These are phyloP conservation scores for Chymomyza fuscimana DNA, from an alignment of 2,888 invertebrate genomes.

Conservation along the genomic window DNA sequence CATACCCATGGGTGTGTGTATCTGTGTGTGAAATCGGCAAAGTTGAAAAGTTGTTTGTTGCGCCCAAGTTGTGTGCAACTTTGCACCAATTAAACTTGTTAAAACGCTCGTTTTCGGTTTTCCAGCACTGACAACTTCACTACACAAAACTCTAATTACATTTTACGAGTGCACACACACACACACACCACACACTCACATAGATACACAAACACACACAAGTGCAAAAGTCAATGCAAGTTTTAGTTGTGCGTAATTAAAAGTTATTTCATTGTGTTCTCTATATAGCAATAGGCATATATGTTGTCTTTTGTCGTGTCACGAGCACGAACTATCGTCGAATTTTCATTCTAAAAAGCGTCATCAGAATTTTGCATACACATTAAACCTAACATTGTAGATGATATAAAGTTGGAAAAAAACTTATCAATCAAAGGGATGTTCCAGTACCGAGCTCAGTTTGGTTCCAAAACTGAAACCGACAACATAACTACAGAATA, in stretches of 20 bases:
- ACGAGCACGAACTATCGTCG: background rate
- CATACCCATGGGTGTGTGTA: background rate
- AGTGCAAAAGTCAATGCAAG: slow-evolving; percentile 39
- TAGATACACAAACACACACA: background rate
- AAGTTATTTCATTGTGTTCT: slow-evolving; percentile 72
- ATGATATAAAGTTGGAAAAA: too few relatives aligned
- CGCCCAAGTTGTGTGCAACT: slow-evolving; percentile 68
- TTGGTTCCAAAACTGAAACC: too few relatives aligned
- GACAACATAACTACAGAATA: too few relatives aligned
- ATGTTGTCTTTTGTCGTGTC: background rate
- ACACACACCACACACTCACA: background rate
- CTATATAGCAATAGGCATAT: background rate
- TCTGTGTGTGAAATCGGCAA: slow-evolving; percentile 18
- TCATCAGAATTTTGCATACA: too few relatives aligned
- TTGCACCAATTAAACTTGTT: slow-evolving; percentile 75
- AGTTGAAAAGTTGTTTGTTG: slow-evolving; percentile 48
- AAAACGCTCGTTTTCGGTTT: slow-evolving; percentile 75
- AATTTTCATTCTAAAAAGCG: too few relatives aligned
- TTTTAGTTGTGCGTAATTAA: slow-evolving; percentile 68
- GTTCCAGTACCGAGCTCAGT: too few relatives aligned
- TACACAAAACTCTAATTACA: slow-evolving; percentile 72
- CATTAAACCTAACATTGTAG: too few relatives aligned
- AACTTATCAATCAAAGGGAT: too few relatives aligned
- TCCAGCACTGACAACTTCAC: slow-evolving; percentile 72
- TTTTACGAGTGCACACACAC: slow-evolving; percentile 55